Base-by-base conservation (phyloP, 2,113 vertebrate species). In the Salvelinus namaycush region DNA sequence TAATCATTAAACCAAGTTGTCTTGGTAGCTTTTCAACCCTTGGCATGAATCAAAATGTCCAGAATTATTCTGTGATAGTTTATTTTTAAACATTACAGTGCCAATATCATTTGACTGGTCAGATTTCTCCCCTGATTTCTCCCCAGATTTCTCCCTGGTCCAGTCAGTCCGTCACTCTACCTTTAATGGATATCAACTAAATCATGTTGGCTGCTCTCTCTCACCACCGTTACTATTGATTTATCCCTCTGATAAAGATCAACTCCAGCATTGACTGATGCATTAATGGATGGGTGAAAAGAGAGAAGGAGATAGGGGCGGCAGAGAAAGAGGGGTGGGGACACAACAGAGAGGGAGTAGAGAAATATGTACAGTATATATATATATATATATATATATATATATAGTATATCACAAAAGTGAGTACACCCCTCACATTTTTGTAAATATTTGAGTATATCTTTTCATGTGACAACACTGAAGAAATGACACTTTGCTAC, bases 1-100 rank as follows among this genome's bases (percentile, higher is more conserved):
- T 95, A 95, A 95, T 97, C 96, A 97, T 99, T 97, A 97, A 97
- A 95, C 94, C 88, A 89, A 96, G 96, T 97, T 96, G 95, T 97
- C 95, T 96, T 94, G 91, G 92, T 95, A 94, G 84, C 29, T 82
- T 44, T 44, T 11, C 39, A 44, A 44, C 39, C 39, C 39, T 44
- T 72, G 92, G 94, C 94, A 93, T 96, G 94, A 96, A 97, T 97
- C 94, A 96, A 96, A 96, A 96, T 95, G 94, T 95, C 94, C 94
- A 93, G 94, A 93, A 94, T 93, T 93, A 92, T 95, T 93, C 92
- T 93, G 94, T 95, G 94, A 95, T 96, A 94, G 89, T 92, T 54
- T 91, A 92, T 91, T 95, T 94, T 95, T 92, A 93, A 94, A 95
- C 89, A 94, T 95, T 91, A 84, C 89, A 89, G 87, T 84, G 85